A percentile compares a stretch with the other conserved stretches of the same genome.
Conservation (phyloP, 2,888 invertebrate species). For the Sympetrum striolatum region DNA sequence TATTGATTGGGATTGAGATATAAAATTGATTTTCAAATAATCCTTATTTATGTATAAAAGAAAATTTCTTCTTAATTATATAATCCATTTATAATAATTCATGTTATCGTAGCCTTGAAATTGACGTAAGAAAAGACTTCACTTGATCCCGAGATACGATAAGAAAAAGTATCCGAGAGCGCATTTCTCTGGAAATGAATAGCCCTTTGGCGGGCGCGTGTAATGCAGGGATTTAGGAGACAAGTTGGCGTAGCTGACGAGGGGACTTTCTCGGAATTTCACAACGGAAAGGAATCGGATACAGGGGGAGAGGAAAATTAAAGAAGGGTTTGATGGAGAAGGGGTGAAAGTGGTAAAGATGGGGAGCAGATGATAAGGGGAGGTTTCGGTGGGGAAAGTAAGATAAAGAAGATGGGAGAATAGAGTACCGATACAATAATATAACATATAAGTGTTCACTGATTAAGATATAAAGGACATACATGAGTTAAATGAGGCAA, state of each 20-base stretch:
- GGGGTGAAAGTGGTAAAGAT: neutral
- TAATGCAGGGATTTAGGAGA: constrained; percentile 9
- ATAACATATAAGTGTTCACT: too few species aligned
- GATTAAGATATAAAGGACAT: too few species aligned
- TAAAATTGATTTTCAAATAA: too few species aligned
- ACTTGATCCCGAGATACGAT: neutral
- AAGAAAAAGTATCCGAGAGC: neutral
- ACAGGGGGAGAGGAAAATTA: constrained; percentile 53
- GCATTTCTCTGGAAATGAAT: neutral
- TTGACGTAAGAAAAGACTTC: neutral
- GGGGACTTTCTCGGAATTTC: neutral
- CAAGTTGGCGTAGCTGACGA: neutral
- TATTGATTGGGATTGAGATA: too few species aligned
- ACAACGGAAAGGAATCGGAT: constrained; percentile 12
- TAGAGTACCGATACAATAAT: neutral
- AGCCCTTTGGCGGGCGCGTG: neutral
- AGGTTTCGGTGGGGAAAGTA: neutral
- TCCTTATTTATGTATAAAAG: too few species aligned
- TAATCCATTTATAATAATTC: too few species aligned
- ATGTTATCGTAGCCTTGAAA: neutral
- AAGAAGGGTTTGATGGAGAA: constrained; percentile 33
- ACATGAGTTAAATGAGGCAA: too few species aligned
- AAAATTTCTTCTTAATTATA: too few species aligned
- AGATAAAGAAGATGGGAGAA: neutral
- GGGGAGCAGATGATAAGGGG: neutral